Base-by-base conservation (phyloP, 30 jellyfish, hydroid and myxozoan species). In the Aurelia sp. region DNA sequence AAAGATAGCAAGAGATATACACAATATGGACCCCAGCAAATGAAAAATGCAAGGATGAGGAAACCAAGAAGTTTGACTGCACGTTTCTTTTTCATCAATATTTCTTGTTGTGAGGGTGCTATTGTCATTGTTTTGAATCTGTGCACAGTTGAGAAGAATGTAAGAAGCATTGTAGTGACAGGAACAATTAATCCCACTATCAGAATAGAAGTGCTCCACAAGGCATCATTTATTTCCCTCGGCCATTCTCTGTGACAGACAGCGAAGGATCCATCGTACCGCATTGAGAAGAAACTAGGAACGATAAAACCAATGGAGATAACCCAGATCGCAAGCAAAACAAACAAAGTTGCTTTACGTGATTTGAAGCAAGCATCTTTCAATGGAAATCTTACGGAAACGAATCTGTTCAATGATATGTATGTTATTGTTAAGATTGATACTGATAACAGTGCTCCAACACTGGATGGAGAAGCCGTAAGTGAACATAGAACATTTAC, bases 401-500 rank as follows among this genome's bases (percentile, higher is more conserved):
- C 84, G 35, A 15, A 81, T 30, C 91, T 73, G 53, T 69, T 81
- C 50, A 81, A 61, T 3, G 91, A 52, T 18, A 81, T 81, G 66
- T 81, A 81, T 12, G 70, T 67, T 59, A 81, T 18, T 18, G 91
- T 81, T 22, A 68, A 13, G 13, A 81, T 58, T 7, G 91, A 62
- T n/a, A 81, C 91, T 3, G 21, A 55, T 35, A 96, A 71, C 71
- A 92, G 79, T 30, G 92, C 71, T 50, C 87, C 78, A 52, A 68
- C 66, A 44, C 96, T 78, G 66, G 94, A 61, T 66, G 87, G 66
- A 75, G 97, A 74, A 27, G 79, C 76, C 92, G 98, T 71, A 63
- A 70, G 17, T 76, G 96, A 76, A 78, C 97, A 66, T 69, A 92
- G 76, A 61, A 78, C 20, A 53, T 67, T 47, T 11, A 76, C 84